A percentile compares a stretch with the other conserved stretches of the same genome.
phyloP scores from a whole-genome alignment of 1,140 invertebrate species.

The Apolygus lucorum region DNA sequence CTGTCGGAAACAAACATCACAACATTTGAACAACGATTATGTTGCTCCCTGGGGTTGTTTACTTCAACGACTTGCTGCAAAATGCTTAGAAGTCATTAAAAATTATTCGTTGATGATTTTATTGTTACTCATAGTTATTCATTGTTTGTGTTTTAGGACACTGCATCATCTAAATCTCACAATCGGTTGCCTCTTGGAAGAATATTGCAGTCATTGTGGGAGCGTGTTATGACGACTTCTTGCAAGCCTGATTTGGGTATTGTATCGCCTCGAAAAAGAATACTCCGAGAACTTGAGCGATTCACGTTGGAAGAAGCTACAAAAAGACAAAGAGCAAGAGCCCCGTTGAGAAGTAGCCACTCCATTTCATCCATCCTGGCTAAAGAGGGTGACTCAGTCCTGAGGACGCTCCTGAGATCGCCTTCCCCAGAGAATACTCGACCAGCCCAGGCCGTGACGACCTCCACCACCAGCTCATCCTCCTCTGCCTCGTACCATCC shows the following conservation, averaged over 20 bases:
- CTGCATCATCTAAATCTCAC: neutral
- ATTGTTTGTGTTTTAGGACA: neutral
- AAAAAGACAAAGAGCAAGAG: constrained; percentile 34
- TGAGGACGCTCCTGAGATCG: constrained; percentile 29
- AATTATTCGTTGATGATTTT: too few species aligned
- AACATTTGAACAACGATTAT: too few species aligned
- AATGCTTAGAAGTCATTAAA: too few species aligned
- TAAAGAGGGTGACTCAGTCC: constrained; percentile 38
- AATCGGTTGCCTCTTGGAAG: neutral
- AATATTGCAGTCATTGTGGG: constrained; percentile 33
- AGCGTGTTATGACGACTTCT: constrained; percentile 29
- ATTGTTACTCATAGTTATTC: too few species aligned
- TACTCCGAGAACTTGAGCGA: constrained; percentile 60
- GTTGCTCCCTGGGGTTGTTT: too few species aligned
- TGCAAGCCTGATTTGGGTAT: constrained; percentile 41
- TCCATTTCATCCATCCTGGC: constrained; percentile 37
- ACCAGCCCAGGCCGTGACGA: constrained; percentile 33
- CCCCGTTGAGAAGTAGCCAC: constrained; percentile 34
- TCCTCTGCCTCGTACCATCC: constrained; percentile 28
- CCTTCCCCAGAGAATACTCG: constrained; percentile 26
- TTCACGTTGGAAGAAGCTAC: constrained; percentile 55
- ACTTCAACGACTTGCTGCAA: too few species aligned
- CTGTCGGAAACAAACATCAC: too few species aligned
- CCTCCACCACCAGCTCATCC: constrained; percentile 35
- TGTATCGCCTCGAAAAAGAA: constrained; percentile 63